A percentile compares a stretch with the other conserved stretches of the same genome.
phyloP scores from a whole-genome alignment of 2,888 invertebrate species.

The Nasonia oneida region DNA sequence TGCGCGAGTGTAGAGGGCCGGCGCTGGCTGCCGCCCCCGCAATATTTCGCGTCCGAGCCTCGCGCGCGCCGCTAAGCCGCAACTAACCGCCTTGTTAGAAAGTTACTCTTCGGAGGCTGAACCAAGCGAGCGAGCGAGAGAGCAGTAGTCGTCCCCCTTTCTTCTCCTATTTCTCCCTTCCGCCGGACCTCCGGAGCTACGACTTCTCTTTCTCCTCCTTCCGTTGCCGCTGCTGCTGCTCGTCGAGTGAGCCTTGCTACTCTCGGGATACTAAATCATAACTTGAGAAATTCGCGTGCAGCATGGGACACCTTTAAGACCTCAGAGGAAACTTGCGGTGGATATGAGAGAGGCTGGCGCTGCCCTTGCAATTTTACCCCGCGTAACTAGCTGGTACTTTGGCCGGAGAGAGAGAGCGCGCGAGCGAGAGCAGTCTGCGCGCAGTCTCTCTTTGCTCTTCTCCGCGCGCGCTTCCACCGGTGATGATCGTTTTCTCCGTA shows the following conservation, averaged over 20 bases:
- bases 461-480: constrained; percentile 19
- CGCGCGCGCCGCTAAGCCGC: constrained; percentile 73
- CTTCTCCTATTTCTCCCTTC: constrained; percentile 62
- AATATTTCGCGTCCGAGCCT: constrained; percentile 75
- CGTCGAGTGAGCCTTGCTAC: constrained; percentile 53
- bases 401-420: background rate
- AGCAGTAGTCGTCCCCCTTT: constrained; percentile 47
- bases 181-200: constrained; percentile 64
- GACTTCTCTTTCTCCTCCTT: constrained; percentile 4
- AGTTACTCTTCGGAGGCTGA: constrained; percentile 71
- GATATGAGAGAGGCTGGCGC: constrained; percentile 56
- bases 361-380: constrained; percentile 71
- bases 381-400: constrained; percentile 70
- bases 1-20: background rate
- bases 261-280: constrained; percentile 75
- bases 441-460: constrained; percentile 7
- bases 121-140: background rate
- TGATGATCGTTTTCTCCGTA: constrained; percentile 51
- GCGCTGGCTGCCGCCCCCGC: constrained; percentile 63
- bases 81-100: constrained; percentile 78
- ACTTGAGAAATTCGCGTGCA: constrained; percentile 76
- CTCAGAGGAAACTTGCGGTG: constrained; percentile 70
- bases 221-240: constrained; percentile 30
- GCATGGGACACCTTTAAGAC: constrained; percentile 73
- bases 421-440: background rate